Evolutionary conservation across 1,140 invertebrate species (phyloP).

Genomic region (Temnothorax nylanderi): DNA sequence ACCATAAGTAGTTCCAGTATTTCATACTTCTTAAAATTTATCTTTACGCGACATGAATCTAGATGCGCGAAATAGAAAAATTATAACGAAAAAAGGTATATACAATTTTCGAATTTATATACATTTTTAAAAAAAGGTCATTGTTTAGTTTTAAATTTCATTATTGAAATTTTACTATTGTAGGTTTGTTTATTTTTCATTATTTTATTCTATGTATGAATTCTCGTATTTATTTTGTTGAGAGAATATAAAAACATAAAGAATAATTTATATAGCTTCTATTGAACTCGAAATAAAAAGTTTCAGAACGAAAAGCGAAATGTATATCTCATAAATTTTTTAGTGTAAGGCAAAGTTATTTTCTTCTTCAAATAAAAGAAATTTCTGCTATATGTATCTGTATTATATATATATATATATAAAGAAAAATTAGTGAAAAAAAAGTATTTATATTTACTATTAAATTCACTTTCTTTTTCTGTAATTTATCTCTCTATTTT

Average conservation of each 20-base stretch:
- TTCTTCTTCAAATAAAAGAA: conserved; percentile 22
- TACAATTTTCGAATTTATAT: background rate
- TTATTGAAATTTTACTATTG: background rate
- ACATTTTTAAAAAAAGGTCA: background rate
- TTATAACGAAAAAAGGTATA: background rate
- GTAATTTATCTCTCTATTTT: background rate
- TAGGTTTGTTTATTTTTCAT: background rate
- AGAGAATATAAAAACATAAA: conserved; percentile 13
- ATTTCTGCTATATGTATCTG: background rate
- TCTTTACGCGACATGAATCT: conserved; percentile 8
- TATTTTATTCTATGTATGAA: background rate
- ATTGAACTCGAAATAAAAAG: conserved; percentile 12
- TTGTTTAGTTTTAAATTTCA: background rate
- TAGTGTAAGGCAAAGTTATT: background rate
- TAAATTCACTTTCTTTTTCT: background rate
- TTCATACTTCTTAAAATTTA: conserved; percentile 19
- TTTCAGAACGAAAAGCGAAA: background rate
- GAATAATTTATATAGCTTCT: conserved; percentile 21
- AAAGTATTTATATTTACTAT: background rate
- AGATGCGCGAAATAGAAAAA: background rate
- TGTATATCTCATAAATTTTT: conserved; percentile 30
- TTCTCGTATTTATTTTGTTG: conserved; percentile 13
- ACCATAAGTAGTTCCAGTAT: conserved; percentile 10
- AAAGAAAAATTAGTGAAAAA: background rate
- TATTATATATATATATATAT: background rate